Base-by-base conservation (phyloP, 2,113 vertebrate species). In the Ornithorhynchus anatinus region DNA sequence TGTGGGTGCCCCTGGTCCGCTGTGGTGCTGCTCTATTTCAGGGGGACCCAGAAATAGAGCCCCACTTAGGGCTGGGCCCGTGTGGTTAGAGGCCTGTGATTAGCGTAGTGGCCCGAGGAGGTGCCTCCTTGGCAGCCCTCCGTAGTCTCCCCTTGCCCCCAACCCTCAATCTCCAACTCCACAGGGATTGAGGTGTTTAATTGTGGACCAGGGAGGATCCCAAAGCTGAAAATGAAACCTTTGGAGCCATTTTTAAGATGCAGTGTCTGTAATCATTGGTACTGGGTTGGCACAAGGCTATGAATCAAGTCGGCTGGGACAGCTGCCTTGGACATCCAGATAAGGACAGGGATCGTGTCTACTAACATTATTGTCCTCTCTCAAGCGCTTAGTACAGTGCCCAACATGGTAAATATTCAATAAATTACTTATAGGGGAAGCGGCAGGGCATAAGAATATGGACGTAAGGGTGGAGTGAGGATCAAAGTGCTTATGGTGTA, bases 201-300 rank as follows among this genome's bases (percentile, higher is more conserved):
- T 84, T 92, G 81, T 82, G 75, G 43, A 72, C 81, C 35, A 62
- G 52, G 73, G 61, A 56, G 69, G 59, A 69, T 75, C 71, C 71
- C 48, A 69, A 29, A 66, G 37, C 80, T 84, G 80, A 85, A 86
- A 74, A 72, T 20, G 35, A 81, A 89, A 73, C 77, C 27, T 70
- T 62, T 4, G n/a, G 79, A 38, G 57, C 59, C 10, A 13, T 51
- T 39, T 73, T 71, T 71, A 48, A 71, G 57, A 76, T 33, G 29
- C 36, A 29, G 71, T 75, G 71, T 80, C 53, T 90, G 43, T 87
- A 88, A 89, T 92, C 90, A 89, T 76, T 75, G 82, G 39, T 68
- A 58, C 73, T 27, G 70, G 0, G 2, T 16, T 22, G 47, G 44
- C 71, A 70, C 51, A 59, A 43, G 64, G 60, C 8, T 16, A 19